Base-by-base conservation (phyloP, 1,140 invertebrate species). In the Caenorhabditis tropicalis region DNA sequence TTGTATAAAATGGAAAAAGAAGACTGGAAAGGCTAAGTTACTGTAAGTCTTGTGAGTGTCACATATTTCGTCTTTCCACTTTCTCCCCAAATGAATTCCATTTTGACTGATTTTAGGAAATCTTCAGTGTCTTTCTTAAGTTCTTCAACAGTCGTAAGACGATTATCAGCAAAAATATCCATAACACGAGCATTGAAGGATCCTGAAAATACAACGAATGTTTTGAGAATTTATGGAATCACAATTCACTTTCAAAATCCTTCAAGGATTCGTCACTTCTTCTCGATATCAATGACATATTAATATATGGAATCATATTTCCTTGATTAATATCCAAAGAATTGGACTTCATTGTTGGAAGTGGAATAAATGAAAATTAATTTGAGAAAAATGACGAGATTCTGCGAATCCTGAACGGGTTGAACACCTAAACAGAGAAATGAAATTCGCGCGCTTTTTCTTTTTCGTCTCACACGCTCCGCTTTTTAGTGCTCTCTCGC, bases 61-160 rank as follows among this genome's bases (percentile, higher is more conserved):
- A 74, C 33, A 74, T 74, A 74, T 46, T 10, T 74, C 4, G 19
- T 74, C 15, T 46, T 16, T 43, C 65, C 65, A 7, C 19, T 46
- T 74, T 74, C 65, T 12, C 65, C 65, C 36, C 65, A 46, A 24
- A 43, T 81, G 15, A 81, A 51, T 19, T 81, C 48, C 24, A 21
- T 21, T 53, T 39, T 51, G 2, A 56, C 4, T 16, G 48, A 6
- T 51, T 53, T 24, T 31, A 81, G 12, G 39, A 81, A 81, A 19
- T 53, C 15, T 53, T 51, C 79, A 3, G 51, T n/a, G 16, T 53
- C 48, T 53, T 29, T 21, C 24, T 74, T 74, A 21, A 74, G 24
- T 7, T 43, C 21, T 46, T 74, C 65, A 15, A 74, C n/a, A 15
- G 21, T 46, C 5, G 12, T 46, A 9, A n/a, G 6, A 43, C 65